phyloP scores from a whole-genome alignment of 1,140 invertebrate species.

The Zaprionus vittiger region DNA sequence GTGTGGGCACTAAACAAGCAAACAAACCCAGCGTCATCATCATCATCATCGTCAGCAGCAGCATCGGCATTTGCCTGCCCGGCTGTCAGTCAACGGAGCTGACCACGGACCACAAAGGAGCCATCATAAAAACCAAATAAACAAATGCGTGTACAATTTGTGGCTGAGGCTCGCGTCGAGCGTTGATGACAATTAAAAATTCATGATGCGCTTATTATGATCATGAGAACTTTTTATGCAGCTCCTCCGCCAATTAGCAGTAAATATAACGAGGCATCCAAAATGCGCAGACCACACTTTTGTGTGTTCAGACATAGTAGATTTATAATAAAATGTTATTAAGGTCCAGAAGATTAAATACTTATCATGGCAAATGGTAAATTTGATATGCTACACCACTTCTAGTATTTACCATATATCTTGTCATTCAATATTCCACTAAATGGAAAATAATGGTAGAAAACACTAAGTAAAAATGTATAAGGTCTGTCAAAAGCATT shows the following conservation, averaged over 20 bases:
- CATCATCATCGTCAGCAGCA: slow-evolving; percentile 14
- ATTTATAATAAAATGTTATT: too few species aligned
- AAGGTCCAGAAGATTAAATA: too few species aligned
- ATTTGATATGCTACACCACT: not conserved
- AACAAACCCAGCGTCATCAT: slow-evolving; percentile 49
- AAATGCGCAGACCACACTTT: not conserved
- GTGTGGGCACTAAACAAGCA: slow-evolving; percentile 74
- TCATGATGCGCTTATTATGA: slow-evolving; percentile 51
- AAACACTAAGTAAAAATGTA: not conserved
- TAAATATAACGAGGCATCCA: not conserved
- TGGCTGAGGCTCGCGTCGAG: slow-evolving; percentile 11
- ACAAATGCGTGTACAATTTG: slow-evolving; percentile 49
- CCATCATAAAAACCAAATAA: slow-evolving; percentile 61
- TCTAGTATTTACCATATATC: too few species aligned
- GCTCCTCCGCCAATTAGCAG: not conserved
- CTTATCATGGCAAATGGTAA: not conserved
- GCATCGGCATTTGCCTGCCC: slow-evolving; percentile 8
- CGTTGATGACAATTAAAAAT: slow-evolving; percentile 67
- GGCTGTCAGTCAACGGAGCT: slow-evolving; percentile 18
- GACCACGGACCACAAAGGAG: slow-evolving; percentile 36
- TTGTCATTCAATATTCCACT: too few species aligned
- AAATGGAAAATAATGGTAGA: too few species aligned
- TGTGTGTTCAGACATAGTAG: not conserved
- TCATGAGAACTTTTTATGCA: slow-evolving; percentile 61
- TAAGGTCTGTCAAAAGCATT: not conserved